Percentiles rank a stretch among this genome's conserved stretches.
These are phyloP conservation scores for Amblyopsis rosae DNA, from an alignment of 2,113 vertebrate species.

Conservation along the genomic window DNA sequence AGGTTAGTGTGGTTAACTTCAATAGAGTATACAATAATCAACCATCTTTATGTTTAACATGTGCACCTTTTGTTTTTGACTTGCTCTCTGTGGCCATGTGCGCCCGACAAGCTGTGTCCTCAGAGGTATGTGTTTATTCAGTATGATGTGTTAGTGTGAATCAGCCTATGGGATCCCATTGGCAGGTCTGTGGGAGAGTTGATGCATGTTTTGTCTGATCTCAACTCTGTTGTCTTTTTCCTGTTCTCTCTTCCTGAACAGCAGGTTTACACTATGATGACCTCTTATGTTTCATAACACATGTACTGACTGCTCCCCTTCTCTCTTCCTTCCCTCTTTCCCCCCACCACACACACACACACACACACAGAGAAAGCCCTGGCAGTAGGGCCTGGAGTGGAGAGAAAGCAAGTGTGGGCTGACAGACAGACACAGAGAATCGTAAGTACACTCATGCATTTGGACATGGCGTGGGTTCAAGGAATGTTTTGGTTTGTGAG, in stretches of 20 bases:
- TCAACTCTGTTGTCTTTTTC: conserved; percentile 25
- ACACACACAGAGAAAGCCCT: conserved; percentile 43
- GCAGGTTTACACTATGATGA: conserved; percentile 46
- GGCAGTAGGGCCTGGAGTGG: conserved; percentile 35
- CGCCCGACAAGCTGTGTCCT: not conserved
- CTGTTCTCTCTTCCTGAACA: conserved; percentile 28
- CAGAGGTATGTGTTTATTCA: not conserved
- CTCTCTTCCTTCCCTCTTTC: conserved; percentile 23
- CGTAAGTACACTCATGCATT: conserved; percentile 59
- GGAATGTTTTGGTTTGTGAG: conserved; percentile 2
- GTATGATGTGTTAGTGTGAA: not conserved
- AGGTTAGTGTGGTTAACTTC: no score
- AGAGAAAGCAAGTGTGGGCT: conserved; percentile 52
- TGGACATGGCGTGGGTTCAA: conserved; percentile 8
- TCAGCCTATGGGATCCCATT: conserved; percentile 8
- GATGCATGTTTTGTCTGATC: conserved; percentile 20
- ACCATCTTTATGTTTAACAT: not conserved
- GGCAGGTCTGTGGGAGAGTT: conserved; percentile 17
- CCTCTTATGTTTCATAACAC: conserved; percentile 38
- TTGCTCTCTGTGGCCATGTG: not conserved
- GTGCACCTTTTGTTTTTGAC: not conserved
- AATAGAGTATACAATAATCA: no score
- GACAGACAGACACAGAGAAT: conserved; percentile 54
- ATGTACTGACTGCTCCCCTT: conserved; percentile 29
- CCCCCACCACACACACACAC: not conserved